A percentile compares a stretch with the other conserved stretches of the same genome.
Conservation (phyloP, 2,888 invertebrate species). For the Platerodrilus igneus region DNA sequence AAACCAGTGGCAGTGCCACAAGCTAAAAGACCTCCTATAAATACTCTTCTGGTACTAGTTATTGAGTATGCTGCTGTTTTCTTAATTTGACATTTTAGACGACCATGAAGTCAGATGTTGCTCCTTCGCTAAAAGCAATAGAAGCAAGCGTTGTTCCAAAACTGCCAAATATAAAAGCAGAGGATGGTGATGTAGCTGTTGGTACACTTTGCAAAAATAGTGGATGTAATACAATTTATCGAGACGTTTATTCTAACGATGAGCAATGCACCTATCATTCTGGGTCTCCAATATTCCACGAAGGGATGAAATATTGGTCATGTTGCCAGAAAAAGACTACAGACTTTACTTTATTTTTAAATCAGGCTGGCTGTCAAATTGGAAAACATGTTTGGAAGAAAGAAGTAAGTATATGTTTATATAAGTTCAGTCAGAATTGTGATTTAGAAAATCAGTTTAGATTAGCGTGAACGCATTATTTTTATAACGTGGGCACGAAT, state of each 20-base stretch:
- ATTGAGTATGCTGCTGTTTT: too few relatives aligned
- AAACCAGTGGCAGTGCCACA: conserved; percentile 52
- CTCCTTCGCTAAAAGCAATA: conserved; percentile 57
- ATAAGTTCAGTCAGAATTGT: too few relatives aligned
- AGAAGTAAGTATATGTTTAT: conserved; percentile 52
- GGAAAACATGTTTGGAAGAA: conserved; percentile 85
- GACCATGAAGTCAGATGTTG: conserved; percentile 55
- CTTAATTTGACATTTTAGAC: conserved; percentile 40
- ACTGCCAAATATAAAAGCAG: too few relatives aligned
- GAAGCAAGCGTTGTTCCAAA: conserved; percentile 3
- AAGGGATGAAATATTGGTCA: conserved; percentile 96
- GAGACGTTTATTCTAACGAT: conserved; percentile 59
- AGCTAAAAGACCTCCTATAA: conserved; percentile 63
- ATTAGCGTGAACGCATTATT: too few relatives aligned
- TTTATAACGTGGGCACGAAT: too few relatives aligned
- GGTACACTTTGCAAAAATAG: conserved; percentile 85
- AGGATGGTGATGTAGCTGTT: conserved; percentile 51
- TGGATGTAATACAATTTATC: conserved; percentile 69
- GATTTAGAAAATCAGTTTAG: too few relatives aligned
- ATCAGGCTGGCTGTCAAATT: conserved; percentile 82
- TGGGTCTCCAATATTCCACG: conserved; percentile 90
- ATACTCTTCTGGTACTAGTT: conserved; percentile 53
- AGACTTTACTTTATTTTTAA: conserved; percentile 89
- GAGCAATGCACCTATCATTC: conserved; percentile 75
- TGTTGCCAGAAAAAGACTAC: conserved; percentile 91